Evolutionary conservation across 1,140 invertebrate genomes (phyloP).

Genomic region (Orius insidiosus): DNA sequence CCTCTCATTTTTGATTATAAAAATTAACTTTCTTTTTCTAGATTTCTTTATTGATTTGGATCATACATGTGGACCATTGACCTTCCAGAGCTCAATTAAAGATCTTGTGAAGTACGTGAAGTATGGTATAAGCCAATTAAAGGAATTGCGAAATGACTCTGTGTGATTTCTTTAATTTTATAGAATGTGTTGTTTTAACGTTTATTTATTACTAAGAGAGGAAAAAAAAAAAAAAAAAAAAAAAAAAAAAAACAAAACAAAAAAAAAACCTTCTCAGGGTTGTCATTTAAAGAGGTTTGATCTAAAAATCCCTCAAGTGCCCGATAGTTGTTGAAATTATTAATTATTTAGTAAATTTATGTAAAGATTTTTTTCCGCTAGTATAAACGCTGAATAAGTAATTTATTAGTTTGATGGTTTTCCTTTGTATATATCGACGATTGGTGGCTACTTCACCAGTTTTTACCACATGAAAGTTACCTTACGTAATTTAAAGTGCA

Average conservation of each 20-base stretch:
- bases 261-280: no score
- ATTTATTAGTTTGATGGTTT: not conserved
- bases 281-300: no score
- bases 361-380: not conserved
- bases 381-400: not conserved
- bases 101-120: slow-evolving; percentile 60
- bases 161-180: not conserved
- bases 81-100: slow-evolving; percentile 51
- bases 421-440: not conserved
- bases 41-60: slow-evolving; percentile 67
- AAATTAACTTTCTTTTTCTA: slow-evolving; percentile 29
- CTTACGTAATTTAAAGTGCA: slow-evolving; percentile 9
- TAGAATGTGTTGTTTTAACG: not conserved
- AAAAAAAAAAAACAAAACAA: no score
- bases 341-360: not conserved
- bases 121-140: slow-evolving; percentile 42
- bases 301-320: not conserved
- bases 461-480: slow-evolving; percentile 15
- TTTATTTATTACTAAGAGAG: no score
- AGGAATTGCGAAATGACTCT: slow-evolving; percentile 18
- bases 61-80: slow-evolving; percentile 50
- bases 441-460: not conserved
- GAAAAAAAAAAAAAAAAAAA: no score
- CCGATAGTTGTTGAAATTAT: not conserved
- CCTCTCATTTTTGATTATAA: not conserved